A percentile compares a stretch with the other conserved stretches of the same genome.
Conservation (phyloP, 2,113 vertebrate genomes). For the Oryctolagus cuniculus region mOryCun1.1 NC_091434.1:29414001-29414500, state of each 20-base stretch:
- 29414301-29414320: not conserved
- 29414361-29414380: not conserved
- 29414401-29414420: not conserved
- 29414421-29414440: not conserved
- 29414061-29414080: not conserved
- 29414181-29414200: constrained; percentile 8
- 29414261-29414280: constrained; percentile 82
- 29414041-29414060: not conserved
- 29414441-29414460: constrained; percentile 43
- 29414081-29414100: constrained; percentile 13
- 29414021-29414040: constrained; percentile 53
- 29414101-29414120: constrained; percentile 51
- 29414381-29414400: not conserved
- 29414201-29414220: not conserved
- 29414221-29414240: not conserved
- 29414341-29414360: constrained; percentile 8
- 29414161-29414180: not conserved
- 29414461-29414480: constrained; percentile 40
- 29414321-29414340: not conserved
- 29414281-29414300: constrained; percentile 56
- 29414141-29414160: constrained; percentile 6
- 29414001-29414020: not conserved
- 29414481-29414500: constrained; percentile 50
- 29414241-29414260: constrained; percentile 41
- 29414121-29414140: not conserved